Evolutionary conservation across 2,113 vertebrate genomes (phyloP).

Genomic region (Erythrolamprus reginae): DNA sequence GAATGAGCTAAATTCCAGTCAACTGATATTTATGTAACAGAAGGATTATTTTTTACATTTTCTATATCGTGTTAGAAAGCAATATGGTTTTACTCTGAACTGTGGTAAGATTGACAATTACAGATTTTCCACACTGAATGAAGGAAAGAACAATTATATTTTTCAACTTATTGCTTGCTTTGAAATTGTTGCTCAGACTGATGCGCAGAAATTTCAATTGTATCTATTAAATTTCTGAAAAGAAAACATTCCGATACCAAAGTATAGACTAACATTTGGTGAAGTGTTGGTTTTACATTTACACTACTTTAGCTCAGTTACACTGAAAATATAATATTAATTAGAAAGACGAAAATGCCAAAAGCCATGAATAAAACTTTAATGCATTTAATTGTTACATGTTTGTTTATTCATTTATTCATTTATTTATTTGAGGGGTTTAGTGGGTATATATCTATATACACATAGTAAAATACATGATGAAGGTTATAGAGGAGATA

Average conservation of each 20-base stretch:
- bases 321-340: background rate
- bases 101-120: background rate
- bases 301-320: too few relatives aligned
- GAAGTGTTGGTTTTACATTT: background rate
- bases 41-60: background rate
- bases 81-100: background rate
- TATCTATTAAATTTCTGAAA: background rate
- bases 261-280: background rate
- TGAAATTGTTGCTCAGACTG: background rate
- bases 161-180: background rate
- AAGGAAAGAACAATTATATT: background rate
- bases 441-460: too few relatives aligned
- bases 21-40: conserved; percentile 6
- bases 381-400: background rate
- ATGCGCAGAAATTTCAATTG: background rate
- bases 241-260: background rate
- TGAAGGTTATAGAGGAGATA: too few relatives aligned
- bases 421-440: too few relatives aligned
- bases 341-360: background rate
- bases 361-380: background rate
- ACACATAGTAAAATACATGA: too few relatives aligned
- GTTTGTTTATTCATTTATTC: too few relatives aligned
- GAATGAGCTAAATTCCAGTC: conserved; percentile 12
- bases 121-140: background rate
- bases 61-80: background rate